phyloP scores from a whole-genome alignment of 2,797 vertebrate genomes.

The Sparus aurata region DNA sequence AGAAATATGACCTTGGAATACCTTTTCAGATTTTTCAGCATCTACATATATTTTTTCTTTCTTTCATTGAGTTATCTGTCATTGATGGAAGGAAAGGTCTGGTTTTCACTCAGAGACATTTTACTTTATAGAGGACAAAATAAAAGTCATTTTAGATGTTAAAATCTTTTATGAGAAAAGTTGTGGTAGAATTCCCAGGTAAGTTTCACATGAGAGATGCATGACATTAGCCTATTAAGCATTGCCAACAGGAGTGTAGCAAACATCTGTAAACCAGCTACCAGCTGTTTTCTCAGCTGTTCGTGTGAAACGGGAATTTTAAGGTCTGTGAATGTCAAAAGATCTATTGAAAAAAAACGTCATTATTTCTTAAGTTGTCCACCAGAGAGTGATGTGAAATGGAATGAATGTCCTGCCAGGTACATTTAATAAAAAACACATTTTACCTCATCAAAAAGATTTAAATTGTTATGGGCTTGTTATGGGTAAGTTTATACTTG shows the following conservation, averaged over 20 bases:
- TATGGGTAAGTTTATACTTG: not conserved
- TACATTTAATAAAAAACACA: too few relatives aligned
- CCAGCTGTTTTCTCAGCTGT: not conserved
- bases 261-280: not conserved
- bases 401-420: too few relatives aligned
- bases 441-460: too few relatives aligned
- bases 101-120: not conserved
- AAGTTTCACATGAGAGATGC: not conserved
- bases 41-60: not conserved
- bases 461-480: too few relatives aligned
- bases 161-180: constrained; percentile 1
- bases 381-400: too few relatives aligned
- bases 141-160: not conserved
- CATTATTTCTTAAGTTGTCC: too few relatives aligned
- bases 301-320: not conserved
- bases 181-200: not conserved
- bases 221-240: too few relatives aligned
- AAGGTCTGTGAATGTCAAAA: not conserved
- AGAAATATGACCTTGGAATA: constrained; percentile 8
- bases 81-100: not conserved
- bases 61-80: not conserved
- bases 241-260: not conserved
- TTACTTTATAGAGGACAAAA: not conserved
- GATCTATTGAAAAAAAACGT: too few relatives aligned
- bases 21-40: not conserved